Conservation (phyloP, 2,888 invertebrate species). For the Drosophila anomalata region DNA sequence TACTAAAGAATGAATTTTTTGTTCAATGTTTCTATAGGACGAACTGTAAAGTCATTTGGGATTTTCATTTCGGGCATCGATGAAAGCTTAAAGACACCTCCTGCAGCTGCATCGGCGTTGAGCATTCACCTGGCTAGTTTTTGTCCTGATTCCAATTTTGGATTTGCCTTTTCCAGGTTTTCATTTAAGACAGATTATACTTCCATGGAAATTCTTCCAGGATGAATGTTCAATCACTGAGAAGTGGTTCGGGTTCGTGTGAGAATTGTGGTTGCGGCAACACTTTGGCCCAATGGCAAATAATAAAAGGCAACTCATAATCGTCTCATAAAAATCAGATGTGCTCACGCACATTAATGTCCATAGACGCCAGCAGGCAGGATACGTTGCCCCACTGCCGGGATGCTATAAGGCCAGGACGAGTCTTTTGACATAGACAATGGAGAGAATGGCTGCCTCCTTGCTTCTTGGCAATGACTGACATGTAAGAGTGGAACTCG, state of each 20-base stretch:
- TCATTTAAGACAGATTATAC: slow-evolving; percentile 21
- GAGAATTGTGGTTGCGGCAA: slow-evolving; percentile 56
- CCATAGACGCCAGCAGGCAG: slow-evolving; percentile 58
- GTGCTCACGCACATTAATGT: slow-evolving; percentile 68
- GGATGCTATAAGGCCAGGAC: neutral
- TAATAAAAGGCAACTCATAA: slow-evolving; percentile 78
- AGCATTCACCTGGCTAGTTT: slow-evolving; percentile 22
- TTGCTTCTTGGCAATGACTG: slow-evolving; percentile 60
- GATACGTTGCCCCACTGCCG: slow-evolving; percentile 7
- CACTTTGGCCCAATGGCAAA: slow-evolving; percentile 75
- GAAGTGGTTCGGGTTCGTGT: neutral
- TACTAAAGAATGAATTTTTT: neutral
- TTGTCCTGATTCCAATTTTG: slow-evolving; percentile 8
- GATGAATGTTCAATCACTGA: neutral
- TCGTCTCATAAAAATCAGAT: slow-evolving; percentile 80
- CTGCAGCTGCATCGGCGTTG: slow-evolving; percentile 40
- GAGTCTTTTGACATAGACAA: slow-evolving; percentile 51
- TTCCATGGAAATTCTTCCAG: slow-evolving; percentile 14
- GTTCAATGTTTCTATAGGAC: neutral
- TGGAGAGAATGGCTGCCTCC: slow-evolving; percentile 37
- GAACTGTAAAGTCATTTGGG: slow-evolving; percentile 48
- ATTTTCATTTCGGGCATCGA: slow-evolving; percentile 39
- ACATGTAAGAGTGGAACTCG: slow-evolving; percentile 27
- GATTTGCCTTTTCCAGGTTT: neutral
- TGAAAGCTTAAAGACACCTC: slow-evolving; percentile 23